These are phyloP conservation scores for Ectobius pallidus DNA, from an alignment of 2,888 invertebrate genomes.

Conservation along the genomic window DNA sequence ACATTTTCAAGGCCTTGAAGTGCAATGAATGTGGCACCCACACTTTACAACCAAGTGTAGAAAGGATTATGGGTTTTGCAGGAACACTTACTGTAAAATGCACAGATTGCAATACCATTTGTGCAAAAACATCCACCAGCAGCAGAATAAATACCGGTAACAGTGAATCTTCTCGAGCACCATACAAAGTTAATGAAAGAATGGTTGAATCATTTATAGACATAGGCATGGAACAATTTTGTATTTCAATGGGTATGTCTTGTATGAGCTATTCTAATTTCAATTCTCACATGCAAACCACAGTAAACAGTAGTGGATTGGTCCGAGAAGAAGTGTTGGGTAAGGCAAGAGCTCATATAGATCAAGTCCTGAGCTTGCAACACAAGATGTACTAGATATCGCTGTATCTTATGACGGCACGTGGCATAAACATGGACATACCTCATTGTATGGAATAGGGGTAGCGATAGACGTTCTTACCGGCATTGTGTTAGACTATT, in stretches of 20 bases:
- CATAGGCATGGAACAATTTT: neutral
- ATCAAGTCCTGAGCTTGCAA: neutral
- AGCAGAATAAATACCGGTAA: no score
- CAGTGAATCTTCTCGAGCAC: no score
- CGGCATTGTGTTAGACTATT: neutral
- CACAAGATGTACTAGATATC: conserved; percentile 3
- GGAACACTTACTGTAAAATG: no score
- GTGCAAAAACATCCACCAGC: no score
- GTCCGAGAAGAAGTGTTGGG: neutral
- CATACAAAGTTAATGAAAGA: no score
- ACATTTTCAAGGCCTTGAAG: neutral
- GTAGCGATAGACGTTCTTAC: neutral
- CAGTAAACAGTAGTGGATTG: neutral
- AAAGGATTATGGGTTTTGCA: no score
- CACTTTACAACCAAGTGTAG: neutral
- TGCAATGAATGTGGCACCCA: conserved; percentile 5
- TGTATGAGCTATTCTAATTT: conserved; percentile 1
- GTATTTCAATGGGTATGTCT: neutral
- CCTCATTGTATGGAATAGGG: conserved; percentile 1
- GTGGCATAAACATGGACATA: conserved; percentile 1
- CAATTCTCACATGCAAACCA: neutral
- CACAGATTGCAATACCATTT: no score
- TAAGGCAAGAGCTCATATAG: neutral
- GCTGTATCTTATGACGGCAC: neutral
- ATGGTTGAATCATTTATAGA: no score